phyloP scores from a whole-genome alignment of 2,888 invertebrate species.

The Agrotis ipsilon region DNA sequence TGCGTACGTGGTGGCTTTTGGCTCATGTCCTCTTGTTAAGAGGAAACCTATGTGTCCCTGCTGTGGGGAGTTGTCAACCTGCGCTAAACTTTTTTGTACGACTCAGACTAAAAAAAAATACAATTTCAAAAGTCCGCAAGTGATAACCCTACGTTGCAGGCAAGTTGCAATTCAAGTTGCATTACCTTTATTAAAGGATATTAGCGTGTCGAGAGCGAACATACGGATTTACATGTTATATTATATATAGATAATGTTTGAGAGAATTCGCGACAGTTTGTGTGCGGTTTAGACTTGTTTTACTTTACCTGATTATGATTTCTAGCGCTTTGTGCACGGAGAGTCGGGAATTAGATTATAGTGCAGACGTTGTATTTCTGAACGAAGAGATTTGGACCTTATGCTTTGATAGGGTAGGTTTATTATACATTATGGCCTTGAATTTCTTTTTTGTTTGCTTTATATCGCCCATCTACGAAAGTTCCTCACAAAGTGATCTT shows the following conservation, averaged over 20 bases:
- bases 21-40: too few species aligned
- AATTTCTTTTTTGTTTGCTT: not conserved
- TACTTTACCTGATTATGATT: slow-evolving; percentile 56
- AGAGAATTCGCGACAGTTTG: slow-evolving; percentile 58
- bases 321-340: slow-evolving; percentile 35
- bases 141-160: slow-evolving; percentile 42
- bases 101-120: not conserved
- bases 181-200: slow-evolving; percentile 75
- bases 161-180: slow-evolving; percentile 70
- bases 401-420: not conserved
- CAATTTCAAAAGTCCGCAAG: not conserved
- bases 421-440: not conserved
- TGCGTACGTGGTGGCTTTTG: too few species aligned
- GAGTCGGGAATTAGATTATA: slow-evolving; percentile 16
- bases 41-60: too few species aligned
- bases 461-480: too few species aligned
- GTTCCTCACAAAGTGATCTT: too few species aligned
- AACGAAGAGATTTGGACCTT: not conserved
- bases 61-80: too few species aligned
- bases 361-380: not conserved
- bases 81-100: too few species aligned
- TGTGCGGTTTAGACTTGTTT: slow-evolving; percentile 39
- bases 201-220: slow-evolving; percentile 68
- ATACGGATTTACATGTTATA: slow-evolving; percentile 66
- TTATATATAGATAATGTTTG: slow-evolving; percentile 53